Conservation (phyloP, 2,797 vertebrate species). For the Cirrhinus mrigala region DNA sequence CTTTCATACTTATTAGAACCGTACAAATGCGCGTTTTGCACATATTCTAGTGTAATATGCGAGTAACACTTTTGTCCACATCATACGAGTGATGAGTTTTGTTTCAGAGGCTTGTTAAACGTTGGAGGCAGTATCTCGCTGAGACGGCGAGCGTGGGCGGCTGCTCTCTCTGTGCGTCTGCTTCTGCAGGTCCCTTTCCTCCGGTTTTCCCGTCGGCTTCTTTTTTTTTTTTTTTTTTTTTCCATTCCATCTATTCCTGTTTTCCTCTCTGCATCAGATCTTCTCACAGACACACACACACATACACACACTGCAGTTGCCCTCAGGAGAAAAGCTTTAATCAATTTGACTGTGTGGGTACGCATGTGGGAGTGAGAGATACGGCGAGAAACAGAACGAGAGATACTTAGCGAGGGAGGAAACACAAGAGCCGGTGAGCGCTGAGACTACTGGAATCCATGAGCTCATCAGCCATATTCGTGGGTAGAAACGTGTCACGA, state of each 20-base stretch:
- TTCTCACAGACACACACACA: constrained; percentile 20
- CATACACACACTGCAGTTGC: constrained; percentile 60
- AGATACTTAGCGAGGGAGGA: constrained; percentile 20
- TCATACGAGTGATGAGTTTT: background rate
- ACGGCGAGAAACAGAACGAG: constrained; percentile 54
- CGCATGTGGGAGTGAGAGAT: constrained; percentile 67
- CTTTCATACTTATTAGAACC: constrained; percentile 54
- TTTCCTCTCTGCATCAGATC: constrained; percentile 58
- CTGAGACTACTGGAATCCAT: constrained; percentile 14
- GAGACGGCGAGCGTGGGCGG: constrained; percentile 49
- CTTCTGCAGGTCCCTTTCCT: constrained; percentile 44
- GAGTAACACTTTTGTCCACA: background rate
- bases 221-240: too few relatives aligned
- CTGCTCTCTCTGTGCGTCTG: constrained; percentile 23
- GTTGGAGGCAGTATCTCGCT: constrained; percentile 28
- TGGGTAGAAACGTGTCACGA: constrained; percentile 21
- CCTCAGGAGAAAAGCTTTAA: constrained; percentile 75
- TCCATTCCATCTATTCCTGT: constrained; percentile 38
- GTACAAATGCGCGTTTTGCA: constrained; percentile 1
- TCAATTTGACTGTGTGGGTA: constrained; percentile 77
- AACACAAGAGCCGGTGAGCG: constrained; percentile 13
- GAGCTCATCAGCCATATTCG: constrained; percentile 34
- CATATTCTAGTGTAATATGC: background rate
- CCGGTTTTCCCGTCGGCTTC: constrained; percentile 57
- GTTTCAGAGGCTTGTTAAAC: constrained; percentile 7